phyloP scores from a whole-genome alignment of 2,113 vertebrate genomes.

The Rhinopomastus cyanomelas region DNA sequence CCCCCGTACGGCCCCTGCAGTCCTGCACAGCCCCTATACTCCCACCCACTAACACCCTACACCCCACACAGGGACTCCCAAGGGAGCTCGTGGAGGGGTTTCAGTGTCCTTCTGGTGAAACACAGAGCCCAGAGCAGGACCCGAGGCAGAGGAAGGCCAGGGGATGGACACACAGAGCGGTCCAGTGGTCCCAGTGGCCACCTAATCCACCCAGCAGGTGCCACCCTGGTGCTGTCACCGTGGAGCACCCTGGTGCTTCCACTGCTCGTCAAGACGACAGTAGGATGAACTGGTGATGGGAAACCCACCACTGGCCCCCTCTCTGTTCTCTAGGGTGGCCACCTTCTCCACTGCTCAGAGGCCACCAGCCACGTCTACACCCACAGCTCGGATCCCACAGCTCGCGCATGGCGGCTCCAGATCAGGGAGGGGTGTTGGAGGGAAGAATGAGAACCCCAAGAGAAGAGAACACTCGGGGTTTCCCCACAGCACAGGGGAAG shows the following conservation, averaged over 20 bases:
- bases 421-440: not conserved
- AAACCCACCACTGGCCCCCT: slow-evolving; percentile 32
- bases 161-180: not conserved
- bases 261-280: slow-evolving; percentile 58
- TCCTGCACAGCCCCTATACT: no score
- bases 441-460: not conserved
- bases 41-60: no score
- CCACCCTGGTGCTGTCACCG: slow-evolving; percentile 46
- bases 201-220: slow-evolving; percentile 31
- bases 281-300: slow-evolving; percentile 19
- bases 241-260: slow-evolving; percentile 35
- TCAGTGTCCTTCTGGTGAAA: not conserved
- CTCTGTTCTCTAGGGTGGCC: slow-evolving; percentile 29
- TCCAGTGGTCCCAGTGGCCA: not conserved
- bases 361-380: slow-evolving; percentile 19
- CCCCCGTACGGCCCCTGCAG: no score
- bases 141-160: not conserved
- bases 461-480: not conserved
- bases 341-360: slow-evolving; percentile 27
- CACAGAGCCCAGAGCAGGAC: not conserved
- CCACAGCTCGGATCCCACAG: not conserved
- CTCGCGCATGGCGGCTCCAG: not conserved
- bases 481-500: not conserved
- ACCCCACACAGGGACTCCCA: no score
- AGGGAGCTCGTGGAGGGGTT: no score